These are phyloP conservation scores for Oncorhynchus nerka DNA, from an alignment of 2,113 vertebrate genomes.

Conservation along the genomic window DNA sequence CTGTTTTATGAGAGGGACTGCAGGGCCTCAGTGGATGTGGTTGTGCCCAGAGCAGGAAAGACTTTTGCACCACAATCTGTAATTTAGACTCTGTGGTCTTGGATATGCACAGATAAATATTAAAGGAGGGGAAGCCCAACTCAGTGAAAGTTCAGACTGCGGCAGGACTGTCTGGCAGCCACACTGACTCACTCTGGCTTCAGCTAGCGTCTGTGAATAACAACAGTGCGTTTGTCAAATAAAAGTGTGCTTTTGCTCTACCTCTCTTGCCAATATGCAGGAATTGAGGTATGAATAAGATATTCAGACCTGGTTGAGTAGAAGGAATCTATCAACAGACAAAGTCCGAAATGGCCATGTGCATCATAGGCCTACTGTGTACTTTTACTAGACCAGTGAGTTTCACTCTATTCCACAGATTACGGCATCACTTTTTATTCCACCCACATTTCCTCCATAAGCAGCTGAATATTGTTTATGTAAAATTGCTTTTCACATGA, in stretches of 20 bases:
- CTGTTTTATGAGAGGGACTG: constrained; percentile 33
- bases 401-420: background rate
- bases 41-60: constrained; percentile 71
- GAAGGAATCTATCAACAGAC: background rate
- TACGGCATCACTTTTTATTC: background rate
- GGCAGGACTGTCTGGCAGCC: constrained; percentile 10
- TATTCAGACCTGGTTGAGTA: background rate
- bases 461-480: too few relatives aligned
- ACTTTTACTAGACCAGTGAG: background rate
- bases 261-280: background rate
- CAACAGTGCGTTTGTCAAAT: constrained; percentile 1
- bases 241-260: background rate
- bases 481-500: too few relatives aligned
- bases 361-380: background rate
- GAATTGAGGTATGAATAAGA: background rate
- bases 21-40: constrained; percentile 65
- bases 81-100: constrained; percentile 67
- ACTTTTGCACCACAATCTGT: constrained; percentile 63
- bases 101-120: constrained; percentile 57
- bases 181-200: background rate
- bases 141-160: constrained; percentile 59
- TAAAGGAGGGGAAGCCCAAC: constrained; percentile 52
- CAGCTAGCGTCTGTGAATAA: background rate
- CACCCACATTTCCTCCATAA: background rate
- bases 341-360: background rate